Base-by-base conservation (phyloP, 2,113 vertebrate species). In the Trematocara macrostoma region DNA sequence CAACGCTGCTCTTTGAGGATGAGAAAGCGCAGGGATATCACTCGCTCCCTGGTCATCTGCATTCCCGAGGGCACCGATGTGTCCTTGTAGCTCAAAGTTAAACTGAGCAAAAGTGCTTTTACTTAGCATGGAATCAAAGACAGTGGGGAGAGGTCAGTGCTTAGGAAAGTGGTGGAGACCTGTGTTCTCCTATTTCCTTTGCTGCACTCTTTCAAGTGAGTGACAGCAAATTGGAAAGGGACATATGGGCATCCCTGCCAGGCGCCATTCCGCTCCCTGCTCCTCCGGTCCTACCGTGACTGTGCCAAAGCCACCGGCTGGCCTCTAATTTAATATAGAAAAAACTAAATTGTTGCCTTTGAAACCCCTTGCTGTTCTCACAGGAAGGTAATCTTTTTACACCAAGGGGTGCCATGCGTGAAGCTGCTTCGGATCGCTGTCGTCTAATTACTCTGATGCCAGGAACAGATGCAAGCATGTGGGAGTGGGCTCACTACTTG, bases 51-150 rank as follows among this genome's bases (percentile, higher is more conserved):
- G 45, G 45, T 31, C 7, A 6, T 8, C 71, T 51, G n/a, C 85
- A 86, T 90, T 91, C 93, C 88, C 87, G n/a, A 5, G 78, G 80
- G 81, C 42, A 85, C 87, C 91, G 94, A 94, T 94, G 85, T 91
- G 89, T 74, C 85, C 89, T 84, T 87, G 87, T 74, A 80, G 87
- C 61, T 90, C 84, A 69, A 83, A 86, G 86, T 78, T 84, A 85
- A 29, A 16, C 31, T 1, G 34, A 69, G 81, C 3, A 79, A 89
- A 87, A 90, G 78, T 85, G 81, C 20, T 71, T 69, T 26, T 55
- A 79, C 81, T 76, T 49, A 29, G 42, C 87, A 67, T 56, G 53
- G 47, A 89, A 83, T 90, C 82, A 82, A 69, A 84, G 79, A 23
- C 4, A 4, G 8, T 5, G 12, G 34, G 1, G 26, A 16, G 59